Percentiles rank a stretch among this genome's conserved stretches.
phyloP scores from a whole-genome alignment of 2,113 vertebrate species.

The Riparia riparia region DNA sequence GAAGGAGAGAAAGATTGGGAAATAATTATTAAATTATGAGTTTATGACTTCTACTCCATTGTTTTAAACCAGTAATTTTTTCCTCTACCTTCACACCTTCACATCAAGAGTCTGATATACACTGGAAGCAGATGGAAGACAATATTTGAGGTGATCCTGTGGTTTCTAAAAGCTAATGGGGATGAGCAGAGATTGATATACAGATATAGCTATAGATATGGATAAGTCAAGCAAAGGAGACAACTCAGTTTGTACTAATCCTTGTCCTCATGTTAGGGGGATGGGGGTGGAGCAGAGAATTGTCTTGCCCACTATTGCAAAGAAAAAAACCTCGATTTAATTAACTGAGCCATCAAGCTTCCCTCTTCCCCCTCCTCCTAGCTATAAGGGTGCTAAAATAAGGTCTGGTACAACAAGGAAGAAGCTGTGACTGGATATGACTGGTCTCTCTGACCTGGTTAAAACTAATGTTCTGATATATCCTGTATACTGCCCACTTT shows the following conservation, averaged over 20 bases:
- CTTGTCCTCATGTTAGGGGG: neutral
- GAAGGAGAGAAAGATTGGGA: neutral
- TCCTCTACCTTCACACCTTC: neutral
- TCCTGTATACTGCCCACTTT: neutral
- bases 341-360: slow-evolving; percentile 46
- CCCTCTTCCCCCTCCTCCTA: neutral
- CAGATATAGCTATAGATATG: neutral
- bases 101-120: neutral
- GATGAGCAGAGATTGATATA: neutral
- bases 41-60: neutral
- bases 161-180: neutral
- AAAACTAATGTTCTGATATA: neutral
- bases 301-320: slow-evolving; percentile 19
- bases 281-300: neutral
- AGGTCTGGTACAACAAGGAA: slow-evolving; percentile 10
- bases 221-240: neutral
- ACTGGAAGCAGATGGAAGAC: neutral
- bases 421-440: neutral
- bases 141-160: neutral
- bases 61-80: neutral
- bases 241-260: slow-evolving; percentile 33
- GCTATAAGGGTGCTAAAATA: slow-evolving; percentile 28
- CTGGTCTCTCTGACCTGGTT: neutral
- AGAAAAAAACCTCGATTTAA: slow-evolving; percentile 3
- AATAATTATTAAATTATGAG: neutral